Evolutionary conservation across 1,140 invertebrate genomes (phyloP).

Genomic region (Scylla paramamosain): DNA sequence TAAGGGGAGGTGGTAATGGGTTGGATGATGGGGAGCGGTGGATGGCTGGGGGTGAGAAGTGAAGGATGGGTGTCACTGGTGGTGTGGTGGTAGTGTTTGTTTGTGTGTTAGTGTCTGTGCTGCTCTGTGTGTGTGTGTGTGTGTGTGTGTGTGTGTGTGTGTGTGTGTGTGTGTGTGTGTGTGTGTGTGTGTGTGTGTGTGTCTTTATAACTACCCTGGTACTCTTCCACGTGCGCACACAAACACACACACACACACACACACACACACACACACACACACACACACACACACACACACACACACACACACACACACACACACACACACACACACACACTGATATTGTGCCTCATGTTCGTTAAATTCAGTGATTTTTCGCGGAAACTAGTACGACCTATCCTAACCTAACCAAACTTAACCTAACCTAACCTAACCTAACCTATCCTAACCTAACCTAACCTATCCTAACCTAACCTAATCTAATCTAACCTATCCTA

Average conservation of each 20-base stretch:
- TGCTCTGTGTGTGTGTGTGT: too few relatives aligned
- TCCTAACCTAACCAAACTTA: too few relatives aligned
- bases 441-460: too few relatives aligned
- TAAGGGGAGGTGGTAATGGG: background rate
- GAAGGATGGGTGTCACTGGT: background rate
- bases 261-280: background rate
- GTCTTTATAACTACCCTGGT: too few relatives aligned
- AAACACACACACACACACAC: background rate
- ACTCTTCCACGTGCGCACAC: background rate
- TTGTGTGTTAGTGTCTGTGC: too few relatives aligned
- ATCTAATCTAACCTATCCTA: too few relatives aligned
- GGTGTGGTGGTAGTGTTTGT: background rate
- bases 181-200: too few relatives aligned
- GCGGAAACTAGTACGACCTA: background rate
- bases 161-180: too few relatives aligned
- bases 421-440: too few relatives aligned
- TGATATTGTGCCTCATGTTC: background rate
- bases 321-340: background rate
- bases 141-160: too few relatives aligned
- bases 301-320: background rate
- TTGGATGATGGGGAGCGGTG: background rate
- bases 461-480: too few relatives aligned
- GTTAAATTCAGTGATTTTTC: background rate
- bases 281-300: slow-evolving; percentile 6
- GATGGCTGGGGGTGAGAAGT: background rate